These are phyloP conservation scores for Leuciscus waleckii DNA, from an alignment of 2,797 vertebrate species.

Conservation along the genomic window DNA sequence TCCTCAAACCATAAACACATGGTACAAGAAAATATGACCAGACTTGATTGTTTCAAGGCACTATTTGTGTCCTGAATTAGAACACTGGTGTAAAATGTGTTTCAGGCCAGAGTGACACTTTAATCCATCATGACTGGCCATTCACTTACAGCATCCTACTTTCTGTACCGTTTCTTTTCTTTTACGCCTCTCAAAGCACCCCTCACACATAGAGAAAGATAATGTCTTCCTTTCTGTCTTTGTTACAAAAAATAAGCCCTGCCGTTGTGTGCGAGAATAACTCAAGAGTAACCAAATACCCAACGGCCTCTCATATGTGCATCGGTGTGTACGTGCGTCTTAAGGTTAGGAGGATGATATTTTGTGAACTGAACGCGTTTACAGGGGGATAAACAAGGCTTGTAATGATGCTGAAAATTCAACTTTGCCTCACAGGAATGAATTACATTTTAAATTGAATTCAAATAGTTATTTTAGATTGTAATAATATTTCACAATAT, in stretches of 20 bases:
- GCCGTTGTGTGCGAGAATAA: conserved; percentile 1
- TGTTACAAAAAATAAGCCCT: conserved; percentile 1
- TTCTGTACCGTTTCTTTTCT: not conserved
- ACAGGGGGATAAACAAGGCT: not conserved
- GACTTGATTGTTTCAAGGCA: not conserved
- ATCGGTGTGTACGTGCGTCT: too few relatives aligned
- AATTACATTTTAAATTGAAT: too few relatives aligned
- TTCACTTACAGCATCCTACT: not conserved
- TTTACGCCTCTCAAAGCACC: not conserved
- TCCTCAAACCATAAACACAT: not conserved
- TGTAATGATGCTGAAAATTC: too few relatives aligned
- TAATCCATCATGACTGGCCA: not conserved
- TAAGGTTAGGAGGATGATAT: not conserved
- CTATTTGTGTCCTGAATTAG: not conserved
- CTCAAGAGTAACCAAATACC: conserved; percentile 17
- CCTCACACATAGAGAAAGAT: not conserved
- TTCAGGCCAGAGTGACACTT: not conserved
- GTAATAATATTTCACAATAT: too few relatives aligned
- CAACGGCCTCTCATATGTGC: too few relatives aligned
- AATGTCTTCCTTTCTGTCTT: not conserved
- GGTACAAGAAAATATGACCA: not conserved
- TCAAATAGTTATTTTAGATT: too few relatives aligned
- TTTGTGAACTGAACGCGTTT: not conserved
- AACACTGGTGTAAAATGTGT: not conserved
- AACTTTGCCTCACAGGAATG: too few relatives aligned